Evolutionary conservation across 2,113 vertebrate genomes (phyloP).

Genomic region (Shinisaurus crocodilurus): DNA sequence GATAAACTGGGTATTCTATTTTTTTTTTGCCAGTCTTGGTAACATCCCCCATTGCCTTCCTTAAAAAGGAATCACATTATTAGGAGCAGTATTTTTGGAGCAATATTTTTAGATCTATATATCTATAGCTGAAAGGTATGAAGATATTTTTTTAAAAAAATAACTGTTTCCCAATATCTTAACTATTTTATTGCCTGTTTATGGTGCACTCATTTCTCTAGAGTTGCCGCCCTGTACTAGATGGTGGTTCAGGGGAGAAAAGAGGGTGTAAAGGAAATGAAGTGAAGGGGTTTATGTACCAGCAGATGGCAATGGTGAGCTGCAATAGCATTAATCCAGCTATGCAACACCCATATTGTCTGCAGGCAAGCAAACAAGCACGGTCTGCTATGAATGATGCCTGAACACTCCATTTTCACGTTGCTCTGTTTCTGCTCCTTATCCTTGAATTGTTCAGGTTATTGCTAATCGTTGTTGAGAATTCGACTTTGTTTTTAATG

Average conservation of each 20-base stretch:
- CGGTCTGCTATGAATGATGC: slow-evolving; percentile 53
- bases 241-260: slow-evolving; percentile 50
- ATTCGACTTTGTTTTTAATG: slow-evolving; percentile 55
- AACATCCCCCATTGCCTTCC: slow-evolving; percentile 72
- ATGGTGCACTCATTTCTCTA: slow-evolving; percentile 60
- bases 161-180: slow-evolving; percentile 29
- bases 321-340: slow-evolving; percentile 60
- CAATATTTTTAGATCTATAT: background rate
- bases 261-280: background rate
- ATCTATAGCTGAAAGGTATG: background rate
- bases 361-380: background rate
- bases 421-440: slow-evolving; percentile 54
- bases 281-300: slow-evolving; percentile 71
- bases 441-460: slow-evolving; percentile 67
- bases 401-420: slow-evolving; percentile 49
- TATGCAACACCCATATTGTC: slow-evolving; percentile 21
- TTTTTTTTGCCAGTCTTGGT: slow-evolving; percentile 67
- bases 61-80: slow-evolving; percentile 61
- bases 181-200: slow-evolving; percentile 73
- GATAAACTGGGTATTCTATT: slow-evolving; percentile 44
- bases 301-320: slow-evolving; percentile 84
- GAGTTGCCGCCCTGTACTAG: slow-evolving; percentile 56
- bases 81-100: slow-evolving; percentile 68
- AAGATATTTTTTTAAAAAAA: background rate
- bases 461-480: slow-evolving; percentile 54